Percentiles rank a stretch among this genome's conserved stretches.
phyloP scores from a whole-genome alignment of 2,888 invertebrate genomes.

The Neoascia interrupta region DNA sequence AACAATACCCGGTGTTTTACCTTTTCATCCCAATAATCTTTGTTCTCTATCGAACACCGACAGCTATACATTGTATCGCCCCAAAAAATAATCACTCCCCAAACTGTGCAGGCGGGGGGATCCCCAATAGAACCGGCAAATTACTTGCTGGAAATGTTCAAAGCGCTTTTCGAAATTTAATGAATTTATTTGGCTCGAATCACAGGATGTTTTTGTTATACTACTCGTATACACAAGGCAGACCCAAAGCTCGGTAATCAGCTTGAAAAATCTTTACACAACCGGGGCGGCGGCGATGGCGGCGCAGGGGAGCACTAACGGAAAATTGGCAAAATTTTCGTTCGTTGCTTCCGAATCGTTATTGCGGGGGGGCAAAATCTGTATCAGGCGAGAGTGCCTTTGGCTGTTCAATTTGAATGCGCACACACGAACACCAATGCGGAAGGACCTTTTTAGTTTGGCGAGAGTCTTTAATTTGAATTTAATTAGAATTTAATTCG shows the following conservation, averaged over 20 bases:
- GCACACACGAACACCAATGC: neutral
- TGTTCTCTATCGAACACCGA: conserved; percentile 11
- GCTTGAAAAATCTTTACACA: conserved; percentile 27
- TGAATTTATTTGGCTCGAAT: conserved; percentile 28
- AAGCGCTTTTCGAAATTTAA: conserved; percentile 38
- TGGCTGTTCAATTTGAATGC: conserved; percentile 26
- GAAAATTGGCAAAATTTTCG: conserved; percentile 3
- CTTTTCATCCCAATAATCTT: conserved; percentile 12
- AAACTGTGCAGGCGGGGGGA: too few species aligned
- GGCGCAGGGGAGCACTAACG: neutral
- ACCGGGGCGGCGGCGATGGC: neutral
- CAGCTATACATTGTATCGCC: conserved; percentile 10
- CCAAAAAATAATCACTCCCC: too few species aligned
- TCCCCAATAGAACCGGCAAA: neutral
- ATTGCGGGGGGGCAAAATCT: too few species aligned
- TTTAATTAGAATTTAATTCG: conserved; percentile 50
- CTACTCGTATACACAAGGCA: neutral
- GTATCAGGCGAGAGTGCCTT: too few species aligned
- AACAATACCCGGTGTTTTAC: conserved; percentile 32
- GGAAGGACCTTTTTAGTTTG: conserved; percentile 7
- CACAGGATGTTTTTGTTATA: conserved; percentile 10
- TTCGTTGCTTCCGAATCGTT: conserved; percentile 5
- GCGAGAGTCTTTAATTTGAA: conserved; percentile 51
- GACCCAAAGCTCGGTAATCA: too few species aligned
- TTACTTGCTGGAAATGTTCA: conserved; percentile 12